A percentile compares a stretch with the other conserved stretches of the same genome.
These are phyloP conservation scores for Anolis apletophallus DNA, from an alignment of 2,797 vertebrate genomes.

Conservation along the genomic window DNA sequence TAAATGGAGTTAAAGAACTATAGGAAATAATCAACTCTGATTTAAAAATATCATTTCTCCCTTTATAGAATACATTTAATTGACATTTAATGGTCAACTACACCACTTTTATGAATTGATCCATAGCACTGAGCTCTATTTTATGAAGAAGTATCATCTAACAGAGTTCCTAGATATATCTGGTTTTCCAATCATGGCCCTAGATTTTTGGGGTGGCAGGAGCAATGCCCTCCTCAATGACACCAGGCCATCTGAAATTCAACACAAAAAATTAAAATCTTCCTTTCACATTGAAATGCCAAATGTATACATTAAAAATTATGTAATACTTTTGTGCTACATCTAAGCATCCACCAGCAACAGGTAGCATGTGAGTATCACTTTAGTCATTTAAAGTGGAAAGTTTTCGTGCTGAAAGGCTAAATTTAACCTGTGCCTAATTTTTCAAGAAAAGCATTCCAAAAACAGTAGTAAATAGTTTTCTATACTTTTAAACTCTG, in stretches of 20 bases:
- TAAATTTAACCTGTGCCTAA: background rate
- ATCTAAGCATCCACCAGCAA: no score
- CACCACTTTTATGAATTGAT: background rate
- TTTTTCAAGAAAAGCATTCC: no score
- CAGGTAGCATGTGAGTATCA: no score
- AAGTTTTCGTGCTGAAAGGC: background rate
- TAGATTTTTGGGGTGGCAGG: background rate
- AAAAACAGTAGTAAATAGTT: no score
- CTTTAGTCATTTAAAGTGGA: no score
- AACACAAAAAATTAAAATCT: background rate
- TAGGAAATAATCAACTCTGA: background rate
- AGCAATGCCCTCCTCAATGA: background rate
- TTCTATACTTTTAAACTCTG: background rate
- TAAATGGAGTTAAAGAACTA: background rate
- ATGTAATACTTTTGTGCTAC: no score
- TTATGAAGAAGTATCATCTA: background rate
- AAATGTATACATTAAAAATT: background rate
- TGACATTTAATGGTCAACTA: background rate
- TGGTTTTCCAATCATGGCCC: background rate
- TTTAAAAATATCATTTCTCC: background rate
- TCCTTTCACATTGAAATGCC: background rate
- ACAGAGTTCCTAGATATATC: background rate
- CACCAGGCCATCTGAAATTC: background rate
- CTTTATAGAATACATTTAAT: background rate
- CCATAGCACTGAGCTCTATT: background rate